Evolutionary conservation across 2,113 vertebrate genomes (phyloP).

Genomic region (Eurypyga helias): DNA sequence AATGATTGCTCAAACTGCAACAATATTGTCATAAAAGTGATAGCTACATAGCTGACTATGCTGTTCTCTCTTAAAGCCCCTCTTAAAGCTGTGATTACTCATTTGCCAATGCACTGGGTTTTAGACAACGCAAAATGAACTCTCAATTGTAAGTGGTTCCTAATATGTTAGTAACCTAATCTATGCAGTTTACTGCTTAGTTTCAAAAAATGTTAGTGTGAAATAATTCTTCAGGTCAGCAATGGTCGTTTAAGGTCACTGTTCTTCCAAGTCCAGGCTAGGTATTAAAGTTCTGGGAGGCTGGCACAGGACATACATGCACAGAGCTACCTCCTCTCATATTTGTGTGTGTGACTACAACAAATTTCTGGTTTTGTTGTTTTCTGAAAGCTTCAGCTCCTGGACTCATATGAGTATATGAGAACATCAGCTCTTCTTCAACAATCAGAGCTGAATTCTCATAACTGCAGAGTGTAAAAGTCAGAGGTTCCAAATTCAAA

Average conservation of each 20-base stretch:
- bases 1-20: constrained; percentile 64
- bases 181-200: neutral
- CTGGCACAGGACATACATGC: neutral
- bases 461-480: neutral
- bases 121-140: neutral
- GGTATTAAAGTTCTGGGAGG: neutral
- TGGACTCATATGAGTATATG: neutral
- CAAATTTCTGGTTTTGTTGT: neutral
- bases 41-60: neutral
- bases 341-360: neutral
- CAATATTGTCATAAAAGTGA: constrained; percentile 37
- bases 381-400: neutral
- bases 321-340: neutral
- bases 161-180: neutral
- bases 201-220: neutral
- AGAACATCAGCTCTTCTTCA: neutral
- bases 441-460: neutral
- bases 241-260: neutral
- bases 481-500: neutral
- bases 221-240: neutral
- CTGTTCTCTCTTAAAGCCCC: neutral
- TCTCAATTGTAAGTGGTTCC: neutral
- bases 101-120: neutral
- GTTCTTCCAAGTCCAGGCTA: neutral
- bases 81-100: constrained; percentile 24